These are phyloP conservation scores for Eidolon helvum DNA, from an alignment of 2,113 vertebrate genomes.

Conservation along the genomic window DNA sequence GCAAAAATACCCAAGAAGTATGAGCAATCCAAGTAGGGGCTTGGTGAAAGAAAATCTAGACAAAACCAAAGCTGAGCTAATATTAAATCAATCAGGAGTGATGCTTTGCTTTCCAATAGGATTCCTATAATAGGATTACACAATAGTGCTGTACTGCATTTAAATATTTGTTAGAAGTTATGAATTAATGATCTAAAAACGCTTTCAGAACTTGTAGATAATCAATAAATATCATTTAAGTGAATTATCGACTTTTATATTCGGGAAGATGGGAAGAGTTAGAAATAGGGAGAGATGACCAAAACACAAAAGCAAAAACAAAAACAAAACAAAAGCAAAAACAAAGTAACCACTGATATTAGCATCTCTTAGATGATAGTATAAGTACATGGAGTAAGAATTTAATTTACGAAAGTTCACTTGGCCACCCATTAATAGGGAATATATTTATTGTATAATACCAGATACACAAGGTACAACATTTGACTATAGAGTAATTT, in stretches of 20 bases:
- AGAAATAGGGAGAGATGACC: not conserved
- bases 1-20: not conserved
- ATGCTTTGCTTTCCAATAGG: not conserved
- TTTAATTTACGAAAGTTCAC: not conserved
- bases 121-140: not conserved
- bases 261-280: not conserved
- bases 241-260: not conserved
- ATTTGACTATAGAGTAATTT: not conserved
- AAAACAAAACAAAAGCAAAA: not conserved
- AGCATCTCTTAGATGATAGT: not conserved
- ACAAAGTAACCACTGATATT: not conserved
- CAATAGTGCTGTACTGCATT: not conserved
- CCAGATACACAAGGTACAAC: not conserved
- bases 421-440: not conserved
- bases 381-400: not conserved
- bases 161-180: not conserved
- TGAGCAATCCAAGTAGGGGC: not conserved
- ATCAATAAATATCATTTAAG: not conserved
- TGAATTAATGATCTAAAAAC: not conserved
- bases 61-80: not conserved
- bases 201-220: not conserved
- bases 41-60: not conserved
- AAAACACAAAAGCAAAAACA: not conserved
- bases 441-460: not conserved
- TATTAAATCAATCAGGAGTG: not conserved